Conservation (phyloP, 2,113 vertebrate genomes). For the Boleophthalmus pectinirostris region DNA sequence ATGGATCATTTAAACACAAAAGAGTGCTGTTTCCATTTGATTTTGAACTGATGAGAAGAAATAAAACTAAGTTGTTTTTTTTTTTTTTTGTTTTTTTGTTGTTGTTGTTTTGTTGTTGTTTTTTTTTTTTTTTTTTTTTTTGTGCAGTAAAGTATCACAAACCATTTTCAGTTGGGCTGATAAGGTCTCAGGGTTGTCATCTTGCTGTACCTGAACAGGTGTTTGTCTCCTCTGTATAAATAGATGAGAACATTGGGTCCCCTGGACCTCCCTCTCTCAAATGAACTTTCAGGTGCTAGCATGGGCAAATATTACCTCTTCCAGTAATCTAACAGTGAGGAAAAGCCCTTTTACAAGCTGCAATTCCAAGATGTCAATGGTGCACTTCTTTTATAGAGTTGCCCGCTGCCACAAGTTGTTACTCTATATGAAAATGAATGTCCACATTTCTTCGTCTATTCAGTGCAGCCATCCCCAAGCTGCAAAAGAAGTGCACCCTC, state of each 20-base stretch:
- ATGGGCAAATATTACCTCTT: slow-evolving; percentile 33
- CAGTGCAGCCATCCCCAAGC: slow-evolving; percentile 8
- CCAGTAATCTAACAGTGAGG: slow-evolving; percentile 34
- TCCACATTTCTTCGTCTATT: slow-evolving; percentile 7
- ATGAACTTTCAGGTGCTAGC: slow-evolving; percentile 19
- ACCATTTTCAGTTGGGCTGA: not conserved
- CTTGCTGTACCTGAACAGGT: slow-evolving; percentile 17
- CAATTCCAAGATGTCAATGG: slow-evolving; percentile 46
- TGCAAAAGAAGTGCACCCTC: slow-evolving; percentile 18
- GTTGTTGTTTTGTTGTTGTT: too few relatives aligned
- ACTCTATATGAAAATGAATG: slow-evolving; percentile 56
- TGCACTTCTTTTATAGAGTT: slow-evolving; percentile 4
- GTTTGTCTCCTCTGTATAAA: slow-evolving; percentile 25
- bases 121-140: too few relatives aligned
- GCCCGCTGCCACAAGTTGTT: slow-evolving; percentile 26
- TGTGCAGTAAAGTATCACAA: too few relatives aligned
- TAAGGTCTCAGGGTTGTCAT: slow-evolving; percentile 13
- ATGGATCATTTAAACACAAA: too few relatives aligned
- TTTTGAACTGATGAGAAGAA: too few relatives aligned
- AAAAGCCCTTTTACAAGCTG: slow-evolving; percentile 17
- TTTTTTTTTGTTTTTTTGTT: too few relatives aligned
- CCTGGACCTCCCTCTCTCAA: not conserved
- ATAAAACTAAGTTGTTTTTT: too few relatives aligned
- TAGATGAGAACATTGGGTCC: slow-evolving; percentile 16
- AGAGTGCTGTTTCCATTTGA: too few relatives aligned